Conservation (phyloP, 1,140 invertebrate species). For the Sogatella furcifera region DNA sequence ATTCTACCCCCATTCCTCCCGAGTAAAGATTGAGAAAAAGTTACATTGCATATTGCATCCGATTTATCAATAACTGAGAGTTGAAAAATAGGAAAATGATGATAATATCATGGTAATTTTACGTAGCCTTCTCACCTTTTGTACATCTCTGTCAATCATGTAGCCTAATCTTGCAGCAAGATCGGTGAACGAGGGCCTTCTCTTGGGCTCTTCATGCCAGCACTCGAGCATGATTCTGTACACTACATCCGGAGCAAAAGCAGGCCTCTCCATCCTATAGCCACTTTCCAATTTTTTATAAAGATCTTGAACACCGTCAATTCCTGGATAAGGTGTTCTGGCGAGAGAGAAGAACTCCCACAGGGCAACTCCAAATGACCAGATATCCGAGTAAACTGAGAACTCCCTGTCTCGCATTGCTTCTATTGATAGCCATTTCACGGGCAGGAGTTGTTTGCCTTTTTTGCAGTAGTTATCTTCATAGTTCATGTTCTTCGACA, state of each 20-base stretch:
- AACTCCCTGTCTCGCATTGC: slow-evolving; percentile 69
- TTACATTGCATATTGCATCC: too few species aligned
- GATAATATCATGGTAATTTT: too few species aligned
- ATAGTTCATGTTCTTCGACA: slow-evolving; percentile 51
- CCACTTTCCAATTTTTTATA: slow-evolving; percentile 67
- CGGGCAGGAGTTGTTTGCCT: slow-evolving; percentile 44
- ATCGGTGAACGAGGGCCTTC: slow-evolving; percentile 64
- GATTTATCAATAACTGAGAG: too few species aligned
- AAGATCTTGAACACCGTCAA: slow-evolving; percentile 45
- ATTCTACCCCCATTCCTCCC: too few species aligned
- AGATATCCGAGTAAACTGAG: slow-evolving; percentile 82
- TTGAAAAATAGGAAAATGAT: too few species aligned
- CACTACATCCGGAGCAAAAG: slow-evolving; percentile 62
- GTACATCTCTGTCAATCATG: slow-evolving; percentile 68
- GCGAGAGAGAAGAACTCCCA: slow-evolving; percentile 95
- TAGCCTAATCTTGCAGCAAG: slow-evolving; percentile 61
- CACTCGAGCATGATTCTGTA: slow-evolving; percentile 73
- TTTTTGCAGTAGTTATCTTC: slow-evolving; percentile 53
- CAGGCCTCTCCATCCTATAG: slow-evolving; percentile 76
- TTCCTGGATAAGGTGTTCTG: slow-evolving; percentile 74
- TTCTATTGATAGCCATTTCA: slow-evolving; percentile 78
- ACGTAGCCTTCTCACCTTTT: slow-evolving; percentile 46
- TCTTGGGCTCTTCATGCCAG: slow-evolving; percentile 66
- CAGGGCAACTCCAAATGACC: slow-evolving; percentile 85
- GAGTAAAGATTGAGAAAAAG: too few species aligned